Evolutionary conservation across 2,113 vertebrate species (phyloP).

Genomic region (Puffinus mauretanicus): DNA sequence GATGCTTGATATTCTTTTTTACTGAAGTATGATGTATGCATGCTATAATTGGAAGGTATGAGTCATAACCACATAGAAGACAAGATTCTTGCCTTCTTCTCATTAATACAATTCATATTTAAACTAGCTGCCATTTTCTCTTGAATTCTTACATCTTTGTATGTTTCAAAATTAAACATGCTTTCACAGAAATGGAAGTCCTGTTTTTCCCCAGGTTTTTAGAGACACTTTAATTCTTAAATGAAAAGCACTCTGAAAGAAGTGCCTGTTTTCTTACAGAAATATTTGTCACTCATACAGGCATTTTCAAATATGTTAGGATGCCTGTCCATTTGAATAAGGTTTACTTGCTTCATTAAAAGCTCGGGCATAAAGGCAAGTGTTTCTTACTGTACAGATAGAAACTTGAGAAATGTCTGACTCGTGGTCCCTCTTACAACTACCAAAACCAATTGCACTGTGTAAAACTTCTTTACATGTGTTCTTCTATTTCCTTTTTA

Average conservation of each 20-base stretch:
- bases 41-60: constrained; percentile 54
- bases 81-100: constrained; percentile 33
- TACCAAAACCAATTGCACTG: not conserved
- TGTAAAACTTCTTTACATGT: not conserved
- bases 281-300: not conserved
- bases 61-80: constrained; percentile 56
- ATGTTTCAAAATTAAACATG: constrained; percentile 24
- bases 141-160: not conserved
- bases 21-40: not conserved
- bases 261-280: not conserved
- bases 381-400: not conserved
- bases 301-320: not conserved
- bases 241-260: not conserved
- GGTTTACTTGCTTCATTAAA: not conserved
- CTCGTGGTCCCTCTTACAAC: not conserved
- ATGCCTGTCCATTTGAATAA: not conserved
- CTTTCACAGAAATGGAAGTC: constrained; percentile 27
- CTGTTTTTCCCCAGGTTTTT: not conserved
- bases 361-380: not conserved
- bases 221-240: not conserved
- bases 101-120: constrained; percentile 66
- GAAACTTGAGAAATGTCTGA: not conserved
- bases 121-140: constrained; percentile 45
- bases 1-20: not conserved
- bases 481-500: not conserved